Base-by-base conservation (phyloP, 2,113 vertebrate species). In the Crotalus horridus region DNA sequence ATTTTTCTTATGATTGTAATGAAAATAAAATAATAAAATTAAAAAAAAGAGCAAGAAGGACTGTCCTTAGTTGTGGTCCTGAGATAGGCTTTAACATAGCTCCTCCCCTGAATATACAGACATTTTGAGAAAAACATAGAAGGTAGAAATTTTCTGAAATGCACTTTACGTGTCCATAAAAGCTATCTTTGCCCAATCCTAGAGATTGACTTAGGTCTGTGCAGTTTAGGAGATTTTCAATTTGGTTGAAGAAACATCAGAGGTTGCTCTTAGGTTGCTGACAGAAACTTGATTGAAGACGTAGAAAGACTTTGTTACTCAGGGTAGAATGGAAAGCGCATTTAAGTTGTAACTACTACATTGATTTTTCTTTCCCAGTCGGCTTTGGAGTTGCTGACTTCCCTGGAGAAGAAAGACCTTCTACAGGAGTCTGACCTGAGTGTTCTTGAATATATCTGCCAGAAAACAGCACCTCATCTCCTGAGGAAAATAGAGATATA, bases 311-410 rank as follows among this genome's bases (percentile, higher is more conserved):
- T 23, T 89, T 5, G 24, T 54, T 51, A 74, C n/a, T 92, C 10
- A 3, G 3, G 3, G 8, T 7, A 48, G 26, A 4, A 48, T 48
- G 1, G 43, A 11, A 81, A n/a, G 10, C 87, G 10, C 58, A 12
- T 6, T 1, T 91, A 93, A 24, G 81, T 0, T 53, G 0, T 89
- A 93, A 93, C 87, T 24, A 8, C 88, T 10, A 89, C 7, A 93
- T 39, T 12, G 26, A 64, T 81, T 58, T 81, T 46, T 91, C 89
- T 87, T 55, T 96, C 91, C 81, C 95, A 98, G 98, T 97, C 94
- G 85, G 91, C 96, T 90, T 93, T 98, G 55, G 95, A 97, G 48
- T 87, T 98, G 61, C 92, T 98, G 95, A 94, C 1, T 90, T 89
- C 46, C 69, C 48, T 98, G 93, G 97, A 98, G 95, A 97, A 96